Evolutionary conservation across 2,113 vertebrate species (phyloP).

Genomic region (Oreochromis niloticus): DNA sequence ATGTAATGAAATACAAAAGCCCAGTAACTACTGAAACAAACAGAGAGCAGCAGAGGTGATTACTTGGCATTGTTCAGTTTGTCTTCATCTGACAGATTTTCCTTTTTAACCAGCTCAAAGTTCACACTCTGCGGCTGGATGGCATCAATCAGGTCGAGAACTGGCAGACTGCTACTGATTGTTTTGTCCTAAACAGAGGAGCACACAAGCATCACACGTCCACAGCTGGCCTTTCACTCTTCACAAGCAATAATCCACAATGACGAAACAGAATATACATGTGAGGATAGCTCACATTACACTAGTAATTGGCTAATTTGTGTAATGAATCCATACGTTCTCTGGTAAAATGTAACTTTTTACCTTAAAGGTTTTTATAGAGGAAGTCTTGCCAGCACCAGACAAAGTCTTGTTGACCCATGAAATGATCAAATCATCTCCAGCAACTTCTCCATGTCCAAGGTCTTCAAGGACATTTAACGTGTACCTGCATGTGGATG

Average conservation of each 20-base stretch:
- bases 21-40: neutral
- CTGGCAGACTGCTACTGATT: constrained; percentile 85
- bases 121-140: constrained; percentile 91
- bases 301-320: neutral
- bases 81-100: constrained; percentile 79
- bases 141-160: constrained; percentile 93
- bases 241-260: neutral
- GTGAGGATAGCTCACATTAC: neutral
- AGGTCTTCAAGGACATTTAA: constrained; percentile 87
- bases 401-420: constrained; percentile 90
- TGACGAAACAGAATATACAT: neutral
- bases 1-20: neutral
- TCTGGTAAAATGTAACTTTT: neutral
- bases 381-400: constrained; percentile 83
- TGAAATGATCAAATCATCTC: constrained; percentile 87
- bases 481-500: constrained; percentile 77
- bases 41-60: neutral
- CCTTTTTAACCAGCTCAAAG: constrained; percentile 88
- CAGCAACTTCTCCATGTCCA: constrained; percentile 85
- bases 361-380: constrained; percentile 92
- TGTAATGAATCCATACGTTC: neutral
- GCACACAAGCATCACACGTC: neutral
- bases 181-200: constrained; percentile 78
- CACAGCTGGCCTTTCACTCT: neutral
- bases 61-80: constrained; percentile 95